A percentile compares a stretch with the other conserved stretches of the same genome.
These are phyloP conservation scores for Drosophila pallidifrons DNA, from an alignment of 1,140 invertebrate genomes.

Conservation along the genomic window DNA sequence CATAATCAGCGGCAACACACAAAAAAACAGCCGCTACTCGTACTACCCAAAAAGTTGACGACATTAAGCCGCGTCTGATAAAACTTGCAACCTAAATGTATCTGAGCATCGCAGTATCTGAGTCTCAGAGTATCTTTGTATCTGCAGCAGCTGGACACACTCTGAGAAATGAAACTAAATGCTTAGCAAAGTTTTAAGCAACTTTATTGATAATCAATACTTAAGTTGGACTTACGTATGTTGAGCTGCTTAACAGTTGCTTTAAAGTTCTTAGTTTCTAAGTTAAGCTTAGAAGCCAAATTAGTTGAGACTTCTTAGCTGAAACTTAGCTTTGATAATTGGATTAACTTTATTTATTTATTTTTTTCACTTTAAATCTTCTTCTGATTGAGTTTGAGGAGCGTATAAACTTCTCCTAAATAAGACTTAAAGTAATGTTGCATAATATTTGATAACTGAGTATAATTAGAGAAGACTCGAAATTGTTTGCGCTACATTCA, in stretches of 20 bases:
- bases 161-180: not conserved
- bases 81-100: slow-evolving; percentile 55
- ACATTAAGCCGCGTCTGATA: slow-evolving; percentile 75
- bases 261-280: not conserved
- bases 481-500: too few relatives aligned
- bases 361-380: too few relatives aligned
- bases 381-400: too few relatives aligned
- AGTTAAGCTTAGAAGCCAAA: too few relatives aligned
- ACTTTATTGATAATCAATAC: not conserved
- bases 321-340: too few relatives aligned
- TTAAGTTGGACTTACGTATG: not conserved
- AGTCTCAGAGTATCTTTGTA: slow-evolving; percentile 25
- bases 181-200: not conserved
- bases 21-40: not conserved
- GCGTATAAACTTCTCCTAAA: too few relatives aligned
- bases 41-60: slow-evolving; percentile 67
- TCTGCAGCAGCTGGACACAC: slow-evolving; percentile 38
- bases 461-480: too few relatives aligned
- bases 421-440: too few relatives aligned
- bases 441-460: too few relatives aligned
- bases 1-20: slow-evolving; percentile 20
- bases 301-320: too few relatives aligned
- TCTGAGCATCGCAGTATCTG: slow-evolving; percentile 29
- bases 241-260: not conserved
- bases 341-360: too few relatives aligned